Evolutionary conservation across 2,113 vertebrate species (phyloP).

Genomic region (Prinia subflava): DNA sequence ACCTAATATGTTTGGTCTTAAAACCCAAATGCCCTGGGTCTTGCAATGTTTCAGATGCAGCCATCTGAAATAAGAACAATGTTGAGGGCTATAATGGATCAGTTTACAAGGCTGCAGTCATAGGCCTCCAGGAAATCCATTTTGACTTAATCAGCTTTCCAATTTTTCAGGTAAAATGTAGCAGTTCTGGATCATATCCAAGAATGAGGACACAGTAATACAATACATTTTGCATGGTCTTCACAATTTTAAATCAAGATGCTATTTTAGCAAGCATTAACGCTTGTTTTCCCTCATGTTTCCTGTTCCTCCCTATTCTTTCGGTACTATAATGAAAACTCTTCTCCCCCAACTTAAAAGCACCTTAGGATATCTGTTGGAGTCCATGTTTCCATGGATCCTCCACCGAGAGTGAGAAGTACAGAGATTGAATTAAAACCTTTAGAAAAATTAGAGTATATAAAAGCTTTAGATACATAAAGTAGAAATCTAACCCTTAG

Average conservation of each 20-base stretch:
- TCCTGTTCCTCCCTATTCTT: not conserved
- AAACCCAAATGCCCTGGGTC: not conserved
- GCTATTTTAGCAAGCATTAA: not conserved
- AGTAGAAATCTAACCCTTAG: too few relatives aligned
- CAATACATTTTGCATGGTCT: not conserved
- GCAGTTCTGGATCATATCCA: conserved; percentile 43
- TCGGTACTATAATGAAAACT: not conserved
- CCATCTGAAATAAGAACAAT: conserved; percentile 33
- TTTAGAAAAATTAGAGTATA: too few relatives aligned
- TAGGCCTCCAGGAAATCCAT: conserved; percentile 44
- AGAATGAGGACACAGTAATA: not conserved
- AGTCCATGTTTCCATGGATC: too few relatives aligned
- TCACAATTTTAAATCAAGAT: not conserved
- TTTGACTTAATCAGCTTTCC: conserved; percentile 59
- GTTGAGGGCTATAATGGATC: conserved; percentile 12
- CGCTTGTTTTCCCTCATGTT: not conserved
- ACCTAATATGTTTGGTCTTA: not conserved
- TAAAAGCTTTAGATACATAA: too few relatives aligned
- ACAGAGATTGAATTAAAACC: too few relatives aligned
- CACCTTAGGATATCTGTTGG: not conserved
- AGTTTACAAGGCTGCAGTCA: conserved; percentile 39
- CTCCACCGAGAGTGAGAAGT: too few relatives aligned
- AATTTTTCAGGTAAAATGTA: conserved; percentile 44
- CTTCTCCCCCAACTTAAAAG: not conserved
- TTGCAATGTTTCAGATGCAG: not conserved